Base-by-base conservation (phyloP, 2,797 vertebrate genomes). In the Poeciliopsis gracilis region DNA sequence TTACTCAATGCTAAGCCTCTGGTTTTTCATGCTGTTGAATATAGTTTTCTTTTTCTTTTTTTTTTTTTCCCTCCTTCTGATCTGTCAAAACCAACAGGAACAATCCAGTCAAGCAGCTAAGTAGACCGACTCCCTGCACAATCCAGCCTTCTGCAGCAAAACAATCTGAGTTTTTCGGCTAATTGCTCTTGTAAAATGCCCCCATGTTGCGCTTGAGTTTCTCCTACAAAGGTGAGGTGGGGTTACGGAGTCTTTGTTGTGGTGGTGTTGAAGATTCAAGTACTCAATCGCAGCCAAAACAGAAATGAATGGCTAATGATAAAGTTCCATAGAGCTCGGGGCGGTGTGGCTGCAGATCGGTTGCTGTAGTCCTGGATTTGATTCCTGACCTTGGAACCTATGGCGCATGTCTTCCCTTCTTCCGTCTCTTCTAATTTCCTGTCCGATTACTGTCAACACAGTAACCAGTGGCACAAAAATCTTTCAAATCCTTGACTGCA, bases 111-210 rank as follows among this genome's bases (percentile, higher is more conserved):
- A 74, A 79, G 88, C 88, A 69, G 83, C 80, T 90, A 92, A 93
- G 89, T 88, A 89, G 88, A 90, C 83, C 71, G 78, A 91, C 84
- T 89, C 82, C 20, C 83, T 59, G 86, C 87, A 89, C 88, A 86
- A 87, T 36, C 83, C 81, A 75, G 82, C 72, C 85, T 5, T 45
- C 78, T 16, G 74, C 77, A 23, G 73, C 83, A 90, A 85, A 91
- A 92, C 89, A 90, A 93, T 90, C 86, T 88, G 73, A 1, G 81
- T 75, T 88, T 89, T 86, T 43, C 83, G 83, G 84, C 85, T 94
- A 94, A 94, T 94, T 94, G 92, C 59, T 57, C 91, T 89, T 91
- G 89, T 91, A 92, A 94, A 93, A 92, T 89, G 87, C 82, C 90
- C 91, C 89, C 91, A 93, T 89, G 93, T 91, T 82, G 94, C 70